Evolutionary conservation across 2,113 vertebrate species (phyloP).

Genomic region (Paralichthys olivaceus): DNA sequence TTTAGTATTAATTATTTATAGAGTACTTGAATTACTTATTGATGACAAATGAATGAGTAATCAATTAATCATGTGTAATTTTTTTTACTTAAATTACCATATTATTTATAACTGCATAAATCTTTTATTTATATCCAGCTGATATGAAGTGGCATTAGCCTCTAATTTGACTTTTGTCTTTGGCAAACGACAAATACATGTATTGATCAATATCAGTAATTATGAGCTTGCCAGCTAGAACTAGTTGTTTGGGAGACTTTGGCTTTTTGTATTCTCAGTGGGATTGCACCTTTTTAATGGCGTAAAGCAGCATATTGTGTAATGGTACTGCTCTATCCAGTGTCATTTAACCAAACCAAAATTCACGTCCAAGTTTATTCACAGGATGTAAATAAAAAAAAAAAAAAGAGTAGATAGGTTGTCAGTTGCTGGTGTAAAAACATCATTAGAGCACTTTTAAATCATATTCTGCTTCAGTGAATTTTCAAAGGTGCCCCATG

Average conservation of each 20-base stretch:
- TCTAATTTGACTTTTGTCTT: too few relatives aligned
- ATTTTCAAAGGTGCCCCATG: too few relatives aligned
- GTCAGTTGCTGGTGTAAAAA: background rate
- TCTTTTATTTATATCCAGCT: background rate
- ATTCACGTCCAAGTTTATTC: too few relatives aligned
- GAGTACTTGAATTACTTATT: background rate
- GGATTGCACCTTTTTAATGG: background rate
- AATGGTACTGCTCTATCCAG: too few relatives aligned
- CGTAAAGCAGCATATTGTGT: background rate
- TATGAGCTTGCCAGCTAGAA: background rate
- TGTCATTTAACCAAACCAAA: too few relatives aligned
- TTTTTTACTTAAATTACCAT: background rate
- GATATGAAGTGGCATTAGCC: background rate
- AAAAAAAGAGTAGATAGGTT: too few relatives aligned
- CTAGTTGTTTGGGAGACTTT: background rate
- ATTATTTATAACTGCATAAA: background rate
- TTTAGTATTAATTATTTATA: background rate
- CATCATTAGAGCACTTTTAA: background rate
- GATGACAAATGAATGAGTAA: background rate
- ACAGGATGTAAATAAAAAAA: too few relatives aligned
- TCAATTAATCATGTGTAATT: background rate
- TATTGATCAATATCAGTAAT: too few relatives aligned
- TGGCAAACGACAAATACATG: too few relatives aligned
- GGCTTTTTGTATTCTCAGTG: background rate
- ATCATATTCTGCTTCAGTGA: too few relatives aligned